A percentile compares a stretch with the other conserved stretches of the same genome.
phyloP scores from a whole-genome alignment of 2,113 vertebrate species.

The Tyto alba region DNA sequence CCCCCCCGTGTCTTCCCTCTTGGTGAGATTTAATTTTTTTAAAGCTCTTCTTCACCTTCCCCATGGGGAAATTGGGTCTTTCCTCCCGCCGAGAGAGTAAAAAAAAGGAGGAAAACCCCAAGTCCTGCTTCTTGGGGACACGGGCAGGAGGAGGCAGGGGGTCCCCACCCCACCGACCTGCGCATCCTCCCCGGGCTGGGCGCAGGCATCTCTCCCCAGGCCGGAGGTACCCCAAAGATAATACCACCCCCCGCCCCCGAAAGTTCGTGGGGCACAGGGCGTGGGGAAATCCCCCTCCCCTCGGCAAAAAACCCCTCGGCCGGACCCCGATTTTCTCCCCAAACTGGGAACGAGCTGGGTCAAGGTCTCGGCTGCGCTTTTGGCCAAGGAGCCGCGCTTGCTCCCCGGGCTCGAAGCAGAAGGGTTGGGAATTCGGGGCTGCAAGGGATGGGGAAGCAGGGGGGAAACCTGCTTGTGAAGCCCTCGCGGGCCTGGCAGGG shows the following conservation, averaged over 20 bases:
- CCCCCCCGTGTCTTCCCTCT: not conserved
- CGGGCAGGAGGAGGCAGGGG: not conserved
- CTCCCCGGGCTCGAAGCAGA: not conserved
- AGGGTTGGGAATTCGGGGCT: not conserved
- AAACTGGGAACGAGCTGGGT: not conserved
- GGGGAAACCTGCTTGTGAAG: not conserved
- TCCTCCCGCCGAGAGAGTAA: not conserved
- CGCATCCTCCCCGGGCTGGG: not conserved
- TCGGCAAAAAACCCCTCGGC: not conserved
- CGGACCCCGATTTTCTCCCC: not conserved
- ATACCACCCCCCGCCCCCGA: not conserved
- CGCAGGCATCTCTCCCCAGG: not conserved
- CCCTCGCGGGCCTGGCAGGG: not conserved
- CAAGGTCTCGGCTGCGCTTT: not conserved
- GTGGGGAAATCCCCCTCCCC: accelerated
- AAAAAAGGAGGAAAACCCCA: not conserved
- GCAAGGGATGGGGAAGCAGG: no score
- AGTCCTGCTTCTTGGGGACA: accelerated
- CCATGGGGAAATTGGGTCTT: not conserved
- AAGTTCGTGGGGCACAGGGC: accelerated
- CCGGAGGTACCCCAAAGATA: not conserved
- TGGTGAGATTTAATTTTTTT: not conserved
- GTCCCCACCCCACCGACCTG: not conserved
- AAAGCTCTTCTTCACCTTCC: not conserved
- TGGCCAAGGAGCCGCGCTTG: not conserved